phyloP scores from a whole-genome alignment of 2,113 vertebrate species.

The Canis aureus region DNA sequence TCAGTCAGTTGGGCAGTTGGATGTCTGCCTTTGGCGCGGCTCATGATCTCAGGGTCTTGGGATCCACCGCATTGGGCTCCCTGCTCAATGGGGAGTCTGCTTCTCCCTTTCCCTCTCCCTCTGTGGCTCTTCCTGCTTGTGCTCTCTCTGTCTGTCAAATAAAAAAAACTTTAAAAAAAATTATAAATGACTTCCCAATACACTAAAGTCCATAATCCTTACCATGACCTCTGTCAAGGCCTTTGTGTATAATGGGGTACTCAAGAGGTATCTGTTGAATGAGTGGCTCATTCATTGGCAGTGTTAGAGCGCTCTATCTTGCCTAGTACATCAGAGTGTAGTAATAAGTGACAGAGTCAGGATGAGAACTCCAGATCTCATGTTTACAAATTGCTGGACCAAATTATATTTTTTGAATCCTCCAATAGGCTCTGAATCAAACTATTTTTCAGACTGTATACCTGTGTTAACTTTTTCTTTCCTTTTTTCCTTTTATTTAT shows the following conservation, averaged over 20 bases:
- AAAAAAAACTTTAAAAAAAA: background rate
- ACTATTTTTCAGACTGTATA: background rate
- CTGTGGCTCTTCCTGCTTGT: too few species aligned
- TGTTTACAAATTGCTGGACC: constrained; percentile 19
- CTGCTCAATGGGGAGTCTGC: too few species aligned
- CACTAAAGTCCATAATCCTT: background rate
- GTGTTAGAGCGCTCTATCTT: constrained; percentile 2
- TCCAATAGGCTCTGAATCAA: background rate
- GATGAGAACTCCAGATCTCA: background rate
- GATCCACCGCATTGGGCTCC: too few species aligned
- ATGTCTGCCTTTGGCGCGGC: too few species aligned
- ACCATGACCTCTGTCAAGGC: background rate
- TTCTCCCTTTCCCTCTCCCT: too few species aligned
- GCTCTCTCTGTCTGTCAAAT: too few species aligned
- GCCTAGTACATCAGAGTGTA: background rate
- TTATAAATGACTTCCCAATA: background rate
- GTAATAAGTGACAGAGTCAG: constrained; percentile 2
- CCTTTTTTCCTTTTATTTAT: too few species aligned
- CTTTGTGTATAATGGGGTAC: background rate
- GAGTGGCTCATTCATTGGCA: background rate
- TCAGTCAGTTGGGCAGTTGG: too few species aligned
- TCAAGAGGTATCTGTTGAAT: constrained; percentile 18
- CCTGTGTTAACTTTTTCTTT: constrained; percentile 10
- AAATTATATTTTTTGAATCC: background rate
- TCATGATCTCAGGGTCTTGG: too few species aligned